Evolutionary conservation across 1,140 invertebrate species (phyloP).

Genomic region (Argopecten irradians): DNA sequence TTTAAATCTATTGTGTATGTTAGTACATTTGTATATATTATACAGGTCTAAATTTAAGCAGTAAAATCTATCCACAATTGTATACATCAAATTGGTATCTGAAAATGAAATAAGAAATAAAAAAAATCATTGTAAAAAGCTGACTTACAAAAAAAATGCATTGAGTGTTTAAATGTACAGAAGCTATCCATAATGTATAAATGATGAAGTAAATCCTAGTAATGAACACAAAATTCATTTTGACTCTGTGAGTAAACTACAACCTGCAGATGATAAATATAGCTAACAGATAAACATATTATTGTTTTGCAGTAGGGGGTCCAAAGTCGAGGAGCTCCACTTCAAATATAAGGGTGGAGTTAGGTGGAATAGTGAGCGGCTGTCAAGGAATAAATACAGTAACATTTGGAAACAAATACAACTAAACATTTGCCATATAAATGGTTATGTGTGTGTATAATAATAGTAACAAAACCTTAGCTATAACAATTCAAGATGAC

Average conservation of each 20-base stretch:
- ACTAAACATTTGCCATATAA: no score
- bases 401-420: neutral
- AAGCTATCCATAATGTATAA: neutral
- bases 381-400: conserved; percentile 44
- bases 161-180: neutral
- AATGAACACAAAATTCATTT: neutral
- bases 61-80: no score
- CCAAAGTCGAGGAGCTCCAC: conserved; percentile 79
- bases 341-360: conserved; percentile 92
- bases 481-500: no score
- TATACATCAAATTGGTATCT: no score
- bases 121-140: neutral
- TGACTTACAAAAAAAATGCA: conserved; percentile 18
- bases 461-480: no score
- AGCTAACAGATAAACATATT: neutral
- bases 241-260: neutral
- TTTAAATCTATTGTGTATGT: no score
- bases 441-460: no score
- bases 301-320: neutral
- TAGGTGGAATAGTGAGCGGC: conserved; percentile 85
- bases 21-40: no score
- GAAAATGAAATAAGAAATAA: no score
- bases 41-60: no score
- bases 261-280: neutral
- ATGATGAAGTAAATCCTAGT: neutral